Evolutionary conservation across 2,888 invertebrate species (phyloP), one percentile per base, ranked within the genome.

Genomic region (Helicoverpa assulta): DNA sequence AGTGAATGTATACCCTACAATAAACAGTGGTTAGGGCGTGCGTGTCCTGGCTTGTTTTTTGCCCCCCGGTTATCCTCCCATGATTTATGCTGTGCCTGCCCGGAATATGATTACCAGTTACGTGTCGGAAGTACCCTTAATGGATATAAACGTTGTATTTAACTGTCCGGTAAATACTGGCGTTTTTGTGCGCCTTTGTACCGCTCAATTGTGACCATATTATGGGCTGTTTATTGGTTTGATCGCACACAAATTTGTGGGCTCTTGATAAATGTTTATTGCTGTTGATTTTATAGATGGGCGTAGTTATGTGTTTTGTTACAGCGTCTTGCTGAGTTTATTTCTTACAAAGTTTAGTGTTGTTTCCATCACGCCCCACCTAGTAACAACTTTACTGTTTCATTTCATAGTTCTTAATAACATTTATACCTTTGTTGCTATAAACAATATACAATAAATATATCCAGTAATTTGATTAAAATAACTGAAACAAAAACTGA

Each of bases 81-180:
- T 94, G 94, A 95, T 95, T 95, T 95, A 94, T 92, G 88, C 90
- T 85, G 88, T 88, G 91, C 92, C 94, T 94, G 95, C 92, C 89
- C 89, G 88, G 94, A 94, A 93, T 93, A 92, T 92, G 93, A 93
- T 93, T 93, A 93, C 91, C 86, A 82, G 88, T 87, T 91, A 90
- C 91, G 91, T 92, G 93, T 92, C 91, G 94, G 93, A 93, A 93
- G 93, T 92, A 85, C 89, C 93, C 91, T 90, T 94, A 94, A 95
- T 95, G 93, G 94, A 92, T 94, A 95, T 93, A 93, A 95, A 95
- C 93, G 94, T 91, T 86, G 88, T 89, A 91, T 92, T 94, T 92
- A 93, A 92, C 91, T 86, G 87, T 86, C 83, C 86, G 84, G 88
- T 90, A 90, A 93, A 91, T 86, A 91, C 78, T 80, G 78, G 78